Evolutionary conservation across 2,888 invertebrate genomes (phyloP), one percentile per base, ranked within the genome.

Genomic region (Lasioglossum malachurum): DNA sequence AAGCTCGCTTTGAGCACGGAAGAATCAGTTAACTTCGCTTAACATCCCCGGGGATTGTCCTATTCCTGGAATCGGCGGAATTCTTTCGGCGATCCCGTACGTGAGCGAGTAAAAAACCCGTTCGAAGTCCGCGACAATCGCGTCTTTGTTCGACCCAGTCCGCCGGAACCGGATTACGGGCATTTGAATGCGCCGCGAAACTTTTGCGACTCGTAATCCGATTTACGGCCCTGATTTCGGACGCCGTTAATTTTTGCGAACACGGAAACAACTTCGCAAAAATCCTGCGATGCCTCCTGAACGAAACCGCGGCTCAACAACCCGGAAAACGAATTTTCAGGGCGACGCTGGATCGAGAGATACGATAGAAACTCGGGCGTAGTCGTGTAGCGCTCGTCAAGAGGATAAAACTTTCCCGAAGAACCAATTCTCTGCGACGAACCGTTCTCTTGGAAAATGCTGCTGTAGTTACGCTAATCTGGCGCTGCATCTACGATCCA

Each of bases 21-120:
- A 35, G 19, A 67, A 67, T 67, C 67, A 35, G 67, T 67, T 67
- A 67, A 67, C 35, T 35, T 67, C 67, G 35, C 35, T 67, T 67
- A 67, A 67, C 67, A 35, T 35, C 35, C 35, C 10, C 19, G 8
- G 31, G 19, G 19, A 35, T 67, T 19, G 67, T 19, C 35, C 67
- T 67, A 35, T 35, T 67, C 67, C 19, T 7, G 8, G 19, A 19
- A 67, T 35, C 67, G 67, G 8, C 31, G 7, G 19, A 67, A 67
- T 67, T 35, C 67, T 3, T 35, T 67, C 35, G 19, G 19, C 67
- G 35, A 67, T 31, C 19, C 31, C 16, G 35, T 31, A 35, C 19
- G 67, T 67, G 67, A 67, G 35, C 19, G 16, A 31, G 35, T 16
- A 35, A 31, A 67, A 67, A 35, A 2, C 19, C 67, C 19, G 35